Evolutionary conservation across 2,113 vertebrate species (phyloP), one percentile per base, ranked within the genome.

Genomic region (Channa maculata): DNA sequence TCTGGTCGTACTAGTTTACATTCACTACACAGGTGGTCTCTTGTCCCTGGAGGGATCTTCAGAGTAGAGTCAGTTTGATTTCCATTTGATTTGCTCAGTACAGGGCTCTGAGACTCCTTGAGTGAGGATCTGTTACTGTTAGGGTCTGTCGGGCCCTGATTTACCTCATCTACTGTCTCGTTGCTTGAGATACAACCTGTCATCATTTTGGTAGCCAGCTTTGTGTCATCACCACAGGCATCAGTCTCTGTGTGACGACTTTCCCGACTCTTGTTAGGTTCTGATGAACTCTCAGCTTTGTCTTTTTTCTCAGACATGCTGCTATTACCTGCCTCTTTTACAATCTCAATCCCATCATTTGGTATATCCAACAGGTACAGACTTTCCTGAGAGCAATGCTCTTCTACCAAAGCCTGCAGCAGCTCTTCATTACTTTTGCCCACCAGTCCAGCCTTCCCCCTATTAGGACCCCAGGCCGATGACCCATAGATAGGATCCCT

Each of bases 401-500:
- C 97, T 61, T 97, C 94, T 0, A 97, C 91, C 2, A 99, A 92
- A 0, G 96, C 96, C 71, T 88, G 90, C 3, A 99, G 89, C 36
- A 99, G 92, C 0, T 99, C 95, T 24, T 97, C 95, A 5, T 98
- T 91, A 0, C 94, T 97, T 81, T 95, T 96, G 3, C 89, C 92
- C 11, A 97, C 70, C 11, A 88, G 76, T 0, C 97, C 98, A 0
- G 94, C 96, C 39, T 93, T 96, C 3, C 96, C 97, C 46, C 95
- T 92, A 44, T 91, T 74, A 0, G 97, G 96, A 2, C 98, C 98
- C 98, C 98, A 99, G 0, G 95, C 96, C 0, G 90, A 91, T 49
- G 96, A 95, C n/a, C 97, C 97, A 41, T 99, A 99, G 88, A 99
- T 96, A n/a, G 98, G 98, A 53, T 99, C 98, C 0, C 97, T 98